Conservation (phyloP, 1,140 invertebrate genomes). For the Trichoplusia ni region DNA sequence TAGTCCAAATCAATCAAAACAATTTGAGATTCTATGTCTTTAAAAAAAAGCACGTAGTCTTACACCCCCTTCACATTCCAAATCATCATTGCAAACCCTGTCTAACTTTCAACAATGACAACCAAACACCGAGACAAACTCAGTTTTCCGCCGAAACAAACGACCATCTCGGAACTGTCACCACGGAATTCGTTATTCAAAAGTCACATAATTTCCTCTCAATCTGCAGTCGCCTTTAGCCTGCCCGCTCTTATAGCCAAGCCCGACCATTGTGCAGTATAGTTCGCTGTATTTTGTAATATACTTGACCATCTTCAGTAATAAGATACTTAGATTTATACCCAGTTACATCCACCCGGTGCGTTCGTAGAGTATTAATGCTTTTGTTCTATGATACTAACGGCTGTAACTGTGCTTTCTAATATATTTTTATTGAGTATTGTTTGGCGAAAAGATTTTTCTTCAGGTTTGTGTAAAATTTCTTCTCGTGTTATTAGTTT, state of each 20-base stretch:
- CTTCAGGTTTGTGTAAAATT: no score
- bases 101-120: no score
- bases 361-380: background rate
- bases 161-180: no score
- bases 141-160: no score
- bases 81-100: no score
- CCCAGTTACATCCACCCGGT: background rate
- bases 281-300: conserved; percentile 32
- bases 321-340: conserved; percentile 24
- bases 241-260: conserved; percentile 28
- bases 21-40: no score
- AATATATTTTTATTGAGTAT: background rate
- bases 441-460: background rate
- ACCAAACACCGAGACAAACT: no score
- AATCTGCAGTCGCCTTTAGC: background rate
- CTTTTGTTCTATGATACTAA: background rate
- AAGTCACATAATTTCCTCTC: background rate
- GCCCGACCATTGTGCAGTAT: conserved; percentile 29
- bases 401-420: conserved; percentile 4
- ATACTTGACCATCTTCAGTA: conserved; percentile 20
- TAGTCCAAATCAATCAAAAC: no score
- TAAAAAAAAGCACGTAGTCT: no score
- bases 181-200: background rate
- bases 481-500: no score
- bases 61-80: no score